Percentiles rank a stretch among this genome's conserved stretches.
These are phyloP conservation scores for Euplagia quadripunctaria DNA, from an alignment of 2,888 invertebrate genomes.

Conservation along the genomic window DNA sequence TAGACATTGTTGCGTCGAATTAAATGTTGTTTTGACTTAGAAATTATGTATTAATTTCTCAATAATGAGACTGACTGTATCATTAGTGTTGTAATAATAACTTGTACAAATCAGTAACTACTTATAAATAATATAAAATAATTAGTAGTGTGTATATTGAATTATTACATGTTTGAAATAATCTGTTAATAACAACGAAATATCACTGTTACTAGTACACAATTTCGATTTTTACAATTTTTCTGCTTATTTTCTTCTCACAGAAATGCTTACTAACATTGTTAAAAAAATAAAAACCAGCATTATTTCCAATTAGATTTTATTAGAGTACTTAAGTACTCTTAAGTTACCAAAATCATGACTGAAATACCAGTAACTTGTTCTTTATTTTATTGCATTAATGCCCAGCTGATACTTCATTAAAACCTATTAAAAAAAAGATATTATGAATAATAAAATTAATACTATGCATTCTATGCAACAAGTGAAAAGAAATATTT, in stretches of 20 bases:
- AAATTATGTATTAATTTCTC: background rate
- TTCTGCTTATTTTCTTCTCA: slow-evolving; percentile 5
- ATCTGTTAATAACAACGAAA: slow-evolving; percentile 1
- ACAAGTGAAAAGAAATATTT: too few relatives aligned
- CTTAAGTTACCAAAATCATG: background rate
- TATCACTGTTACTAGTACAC: background rate
- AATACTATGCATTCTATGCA: too few relatives aligned
- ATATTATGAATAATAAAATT: background rate
- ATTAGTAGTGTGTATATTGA: background rate
- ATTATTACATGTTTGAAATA: background rate
- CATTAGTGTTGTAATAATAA: slow-evolving; percentile 1
- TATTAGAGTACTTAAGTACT: background rate
- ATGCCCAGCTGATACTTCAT: background rate
- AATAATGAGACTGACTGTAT: background rate
- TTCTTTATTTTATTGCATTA: background rate
- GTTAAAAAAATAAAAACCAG: background rate
- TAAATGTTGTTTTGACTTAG: background rate
- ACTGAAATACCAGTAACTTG: too few relatives aligned
- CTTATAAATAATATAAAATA: background rate
- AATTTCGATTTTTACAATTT: background rate
- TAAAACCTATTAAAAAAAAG: background rate
- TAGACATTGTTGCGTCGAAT: background rate
- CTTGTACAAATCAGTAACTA: background rate
- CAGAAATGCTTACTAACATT: slow-evolving; percentile 10
- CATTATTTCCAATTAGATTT: background rate